These are phyloP conservation scores for Azorinus chamasolen DNA, from an alignment of 2,888 invertebrate genomes.

Conservation along the genomic window DNA sequence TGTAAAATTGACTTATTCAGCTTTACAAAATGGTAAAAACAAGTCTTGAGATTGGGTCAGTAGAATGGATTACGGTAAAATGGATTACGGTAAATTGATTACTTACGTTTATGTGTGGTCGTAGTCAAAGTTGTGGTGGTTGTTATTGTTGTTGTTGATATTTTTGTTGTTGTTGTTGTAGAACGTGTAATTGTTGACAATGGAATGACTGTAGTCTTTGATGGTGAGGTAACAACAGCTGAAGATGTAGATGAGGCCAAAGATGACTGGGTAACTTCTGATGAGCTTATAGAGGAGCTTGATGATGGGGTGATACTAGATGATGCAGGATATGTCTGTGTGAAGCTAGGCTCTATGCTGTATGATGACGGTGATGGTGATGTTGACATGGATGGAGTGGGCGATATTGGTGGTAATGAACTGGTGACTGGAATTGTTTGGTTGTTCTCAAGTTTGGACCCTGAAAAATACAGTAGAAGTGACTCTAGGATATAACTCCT, in stretches of 20 bases:
- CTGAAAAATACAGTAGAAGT: slow-evolving; percentile 17
- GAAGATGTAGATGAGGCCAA: slow-evolving; percentile 6
- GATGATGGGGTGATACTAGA: slow-evolving; percentile 6
- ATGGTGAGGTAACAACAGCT: slow-evolving; percentile 5
- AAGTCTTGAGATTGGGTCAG: too few species aligned
- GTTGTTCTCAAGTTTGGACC: slow-evolving; percentile 3
- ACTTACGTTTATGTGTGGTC: slow-evolving; percentile 20
- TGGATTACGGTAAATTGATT: too few species aligned
- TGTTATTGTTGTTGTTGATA: slow-evolving; percentile 19
- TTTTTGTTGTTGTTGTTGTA: slow-evolving; percentile 12
- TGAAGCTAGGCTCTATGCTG: neutral
- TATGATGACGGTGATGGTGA: neutral
- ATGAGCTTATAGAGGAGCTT: neutral
- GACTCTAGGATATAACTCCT: too few species aligned
- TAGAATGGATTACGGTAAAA: too few species aligned
- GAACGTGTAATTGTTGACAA: slow-evolving; percentile 7
- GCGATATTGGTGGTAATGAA: slow-evolving; percentile 16
- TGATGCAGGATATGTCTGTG: neutral
- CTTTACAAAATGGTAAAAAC: too few species aligned
- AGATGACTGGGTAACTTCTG: slow-evolving; percentile 10
- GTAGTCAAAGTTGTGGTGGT: slow-evolving; percentile 11
- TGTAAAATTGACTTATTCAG: too few species aligned
- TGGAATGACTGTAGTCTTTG: slow-evolving; percentile 6
- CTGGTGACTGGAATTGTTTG: slow-evolving; percentile 1
- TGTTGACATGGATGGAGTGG: neutral